These are phyloP conservation scores for Megamerina dolium DNA, from an alignment of 2,888 invertebrate genomes.

Conservation along the genomic window DNA sequence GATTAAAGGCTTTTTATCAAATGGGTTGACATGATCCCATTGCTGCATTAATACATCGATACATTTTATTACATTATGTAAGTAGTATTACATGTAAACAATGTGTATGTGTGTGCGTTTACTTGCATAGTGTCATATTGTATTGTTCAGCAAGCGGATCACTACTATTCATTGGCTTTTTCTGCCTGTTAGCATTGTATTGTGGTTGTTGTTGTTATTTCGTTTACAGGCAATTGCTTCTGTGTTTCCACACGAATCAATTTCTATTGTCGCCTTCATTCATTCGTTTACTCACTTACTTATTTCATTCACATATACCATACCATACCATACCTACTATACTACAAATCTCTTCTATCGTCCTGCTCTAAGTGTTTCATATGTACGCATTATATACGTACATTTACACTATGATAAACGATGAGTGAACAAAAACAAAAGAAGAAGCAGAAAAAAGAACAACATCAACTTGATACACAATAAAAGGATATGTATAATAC, in stretches of 20 bases:
- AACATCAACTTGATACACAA: neutral
- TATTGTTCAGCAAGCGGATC: neutral
- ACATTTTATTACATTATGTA: too few species aligned
- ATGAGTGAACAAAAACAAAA: neutral
- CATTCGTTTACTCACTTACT: too few species aligned
- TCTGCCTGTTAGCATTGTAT: neutral
- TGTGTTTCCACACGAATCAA: conserved; percentile 31
- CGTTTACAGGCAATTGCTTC: conserved; percentile 30
- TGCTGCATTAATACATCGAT: too few species aligned
- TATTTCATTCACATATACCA: too few species aligned
- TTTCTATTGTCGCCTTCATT: conserved; percentile 21
- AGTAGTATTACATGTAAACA: too few species aligned
- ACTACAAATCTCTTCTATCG: too few species aligned
- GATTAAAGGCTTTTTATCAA: too few species aligned
- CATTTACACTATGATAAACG: neutral
- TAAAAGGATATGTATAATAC: too few species aligned
- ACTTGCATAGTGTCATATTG: neutral
- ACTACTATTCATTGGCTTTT: neutral
- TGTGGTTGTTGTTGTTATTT: conserved; percentile 7
- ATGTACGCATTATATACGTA: too few species aligned
- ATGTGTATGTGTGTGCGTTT: neutral
- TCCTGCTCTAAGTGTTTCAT: too few species aligned
- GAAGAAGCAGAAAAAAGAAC: conserved; percentile 1
- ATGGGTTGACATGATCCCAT: too few species aligned
- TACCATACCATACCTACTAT: too few species aligned